These are phyloP conservation scores for Bettongia penicillata DNA, from an alignment of 2,113 vertebrate genomes.

Conservation along the genomic window DNA sequence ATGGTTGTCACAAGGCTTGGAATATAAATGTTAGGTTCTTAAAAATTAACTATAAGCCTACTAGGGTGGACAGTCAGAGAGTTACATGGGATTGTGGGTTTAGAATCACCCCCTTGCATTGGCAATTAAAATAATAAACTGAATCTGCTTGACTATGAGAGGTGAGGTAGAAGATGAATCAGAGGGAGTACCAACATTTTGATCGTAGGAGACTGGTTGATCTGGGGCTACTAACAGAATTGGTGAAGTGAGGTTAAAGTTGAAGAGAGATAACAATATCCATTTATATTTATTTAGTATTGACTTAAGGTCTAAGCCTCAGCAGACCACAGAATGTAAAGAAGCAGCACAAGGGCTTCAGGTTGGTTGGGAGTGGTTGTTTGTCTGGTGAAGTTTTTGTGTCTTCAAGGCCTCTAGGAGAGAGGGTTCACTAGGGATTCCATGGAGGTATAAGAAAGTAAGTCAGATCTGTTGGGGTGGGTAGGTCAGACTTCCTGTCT, in stretches of 20 bases:
- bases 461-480: constrained; percentile 39
- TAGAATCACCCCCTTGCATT: neutral
- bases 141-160: neutral
- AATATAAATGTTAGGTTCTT: neutral
- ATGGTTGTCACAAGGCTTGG: neutral
- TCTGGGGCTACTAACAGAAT: neutral
- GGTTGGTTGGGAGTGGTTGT: neutral
- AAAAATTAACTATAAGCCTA: neutral
- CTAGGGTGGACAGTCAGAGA: neutral
- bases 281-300: neutral
- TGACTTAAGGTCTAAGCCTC: neutral
- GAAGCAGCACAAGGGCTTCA: neutral
- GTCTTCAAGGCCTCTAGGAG: neutral
- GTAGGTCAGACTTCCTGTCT: neutral
- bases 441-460: neutral
- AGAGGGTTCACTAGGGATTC: neutral
- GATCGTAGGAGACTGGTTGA: neutral
- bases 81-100: neutral
- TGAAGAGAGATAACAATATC: neutral
- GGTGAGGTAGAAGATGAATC: neutral
- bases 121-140: neutral
- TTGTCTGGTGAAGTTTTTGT: neutral
- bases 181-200: neutral
- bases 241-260: neutral
- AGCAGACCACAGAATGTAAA: neutral